phyloP scores from a whole-genome alignment of 2,888 invertebrate species.

The Leptothorax acervorum region DNA sequence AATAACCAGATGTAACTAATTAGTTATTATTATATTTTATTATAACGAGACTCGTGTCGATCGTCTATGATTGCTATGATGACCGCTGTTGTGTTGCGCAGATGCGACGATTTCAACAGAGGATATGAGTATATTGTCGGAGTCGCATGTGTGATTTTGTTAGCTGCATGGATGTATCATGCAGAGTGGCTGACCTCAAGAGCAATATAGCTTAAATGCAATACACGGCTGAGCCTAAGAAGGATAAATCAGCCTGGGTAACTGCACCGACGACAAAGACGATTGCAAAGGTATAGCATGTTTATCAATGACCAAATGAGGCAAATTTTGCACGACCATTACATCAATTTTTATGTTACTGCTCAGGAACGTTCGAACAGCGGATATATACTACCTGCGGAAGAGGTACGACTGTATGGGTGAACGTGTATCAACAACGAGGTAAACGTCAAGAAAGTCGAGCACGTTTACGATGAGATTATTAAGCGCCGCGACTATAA shows the following conservation, averaged over 20 bases:
- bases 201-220: slow-evolving; percentile 95
- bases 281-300: slow-evolving; percentile 84
- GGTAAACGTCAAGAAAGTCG: slow-evolving; percentile 87
- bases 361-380: slow-evolving; percentile 85
- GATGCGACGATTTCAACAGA: no score
- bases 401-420: slow-evolving; percentile 94
- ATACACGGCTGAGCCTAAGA: slow-evolving; percentile 92
- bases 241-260: no score
- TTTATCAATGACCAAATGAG: neutral
- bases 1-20: no score
- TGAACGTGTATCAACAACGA: slow-evolving; percentile 93
- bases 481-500: slow-evolving; percentile 88
- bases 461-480: slow-evolving; percentile 96
- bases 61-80: no score
- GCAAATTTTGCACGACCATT: neutral
- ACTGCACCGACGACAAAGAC: slow-evolving; percentile 87
- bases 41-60: no score
- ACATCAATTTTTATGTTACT: neutral
- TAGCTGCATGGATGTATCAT: no score
- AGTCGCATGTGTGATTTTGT: no score
- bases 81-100: no score
- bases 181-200: no score
- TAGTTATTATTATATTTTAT: no score
- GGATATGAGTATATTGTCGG: no score
- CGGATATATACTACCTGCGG: slow-evolving; percentile 89